phyloP scores from a whole-genome alignment of 1,140 invertebrate genomes.

The Lineus longissimus region DNA sequence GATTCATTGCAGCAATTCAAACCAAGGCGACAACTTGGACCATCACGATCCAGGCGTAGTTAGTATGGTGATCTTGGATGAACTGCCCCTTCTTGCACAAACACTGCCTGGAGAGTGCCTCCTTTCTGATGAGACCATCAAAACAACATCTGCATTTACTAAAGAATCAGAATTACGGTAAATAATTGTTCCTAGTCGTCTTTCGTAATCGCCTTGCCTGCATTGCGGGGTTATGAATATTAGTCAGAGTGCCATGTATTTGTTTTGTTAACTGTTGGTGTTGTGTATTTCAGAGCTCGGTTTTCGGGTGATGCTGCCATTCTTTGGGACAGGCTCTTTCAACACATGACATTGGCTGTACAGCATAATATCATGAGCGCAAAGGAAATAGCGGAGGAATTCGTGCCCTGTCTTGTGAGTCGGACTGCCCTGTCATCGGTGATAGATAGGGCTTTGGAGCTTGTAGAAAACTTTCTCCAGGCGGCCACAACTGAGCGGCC shows the following conservation, averaged over 20 bases:
- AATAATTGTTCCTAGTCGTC: background rate
- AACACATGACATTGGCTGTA: constrained; percentile 32
- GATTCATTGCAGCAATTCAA: constrained; percentile 40
- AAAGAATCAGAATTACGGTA: constrained; percentile 29
- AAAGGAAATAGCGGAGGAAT: constrained; percentile 38
- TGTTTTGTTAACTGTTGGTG: no score
- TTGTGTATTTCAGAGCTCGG: constrained; percentile 18
- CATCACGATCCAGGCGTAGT: constrained; percentile 31
- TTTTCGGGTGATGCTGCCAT: constrained; percentile 26
- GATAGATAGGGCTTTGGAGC: no score
- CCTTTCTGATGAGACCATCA: constrained; percentile 25
- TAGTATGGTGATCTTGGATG: constrained; percentile 44
- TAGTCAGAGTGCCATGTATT: background rate
- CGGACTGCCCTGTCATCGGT: constrained; percentile 8
- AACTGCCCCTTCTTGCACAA: constrained; percentile 34
- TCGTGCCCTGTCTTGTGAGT: constrained; percentile 39
- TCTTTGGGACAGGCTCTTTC: constrained; percentile 37
- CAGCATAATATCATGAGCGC: constrained; percentile 33
- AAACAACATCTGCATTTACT: constrained; percentile 6
- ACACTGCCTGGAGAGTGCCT: constrained; percentile 29
- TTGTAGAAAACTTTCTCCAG: no score
- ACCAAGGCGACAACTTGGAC: constrained; percentile 24
- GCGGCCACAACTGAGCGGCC: constrained; percentile 11
- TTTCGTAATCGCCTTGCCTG: constrained; percentile 4
- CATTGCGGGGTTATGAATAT: background rate